Conservation (phyloP, 2,113 vertebrate genomes). For the Callospermophilus lateralis region DNA sequence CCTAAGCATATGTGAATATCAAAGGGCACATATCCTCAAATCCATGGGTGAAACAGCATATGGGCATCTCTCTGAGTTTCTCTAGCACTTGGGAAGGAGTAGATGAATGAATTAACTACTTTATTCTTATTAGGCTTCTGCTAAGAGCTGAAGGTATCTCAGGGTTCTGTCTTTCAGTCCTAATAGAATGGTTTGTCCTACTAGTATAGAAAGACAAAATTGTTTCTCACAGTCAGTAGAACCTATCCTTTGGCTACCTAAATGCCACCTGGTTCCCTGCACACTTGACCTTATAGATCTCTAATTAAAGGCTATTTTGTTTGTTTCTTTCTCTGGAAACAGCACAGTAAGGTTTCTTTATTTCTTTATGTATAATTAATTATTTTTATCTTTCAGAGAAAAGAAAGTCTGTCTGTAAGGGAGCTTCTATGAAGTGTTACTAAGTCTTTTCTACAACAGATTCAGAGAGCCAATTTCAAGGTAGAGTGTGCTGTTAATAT, state of each 20-base stretch:
- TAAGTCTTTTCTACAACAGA: constrained; percentile 48
- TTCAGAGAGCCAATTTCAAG: constrained; percentile 62
- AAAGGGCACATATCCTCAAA: not conserved
- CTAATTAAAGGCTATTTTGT: constrained; percentile 20
- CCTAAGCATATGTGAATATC: not conserved
- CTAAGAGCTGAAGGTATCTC: not conserved
- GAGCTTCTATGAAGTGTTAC: constrained; percentile 37
- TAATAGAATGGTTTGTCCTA: not conserved
- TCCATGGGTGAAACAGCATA: not conserved
- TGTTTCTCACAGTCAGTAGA: constrained; percentile 9
- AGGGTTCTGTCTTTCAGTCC: not conserved
- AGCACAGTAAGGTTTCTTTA: not conserved
- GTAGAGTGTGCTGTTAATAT: not conserved
- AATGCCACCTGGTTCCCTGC: not conserved
- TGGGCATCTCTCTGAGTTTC: not conserved
- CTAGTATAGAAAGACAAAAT: not conserved
- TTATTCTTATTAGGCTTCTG: constrained; percentile 4
- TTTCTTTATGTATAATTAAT: not conserved
- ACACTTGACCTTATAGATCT: not conserved
- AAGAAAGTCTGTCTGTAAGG: not conserved
- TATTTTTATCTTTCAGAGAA: constrained; percentile 61
- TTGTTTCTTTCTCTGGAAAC: constrained; percentile 40
- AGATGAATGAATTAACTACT: not conserved
- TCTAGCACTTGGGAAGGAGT: not conserved
- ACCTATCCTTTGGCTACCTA: not conserved